Evolutionary conservation across 2,113 vertebrate species (phyloP).

Genomic region (Mus spicilegus): DNA sequence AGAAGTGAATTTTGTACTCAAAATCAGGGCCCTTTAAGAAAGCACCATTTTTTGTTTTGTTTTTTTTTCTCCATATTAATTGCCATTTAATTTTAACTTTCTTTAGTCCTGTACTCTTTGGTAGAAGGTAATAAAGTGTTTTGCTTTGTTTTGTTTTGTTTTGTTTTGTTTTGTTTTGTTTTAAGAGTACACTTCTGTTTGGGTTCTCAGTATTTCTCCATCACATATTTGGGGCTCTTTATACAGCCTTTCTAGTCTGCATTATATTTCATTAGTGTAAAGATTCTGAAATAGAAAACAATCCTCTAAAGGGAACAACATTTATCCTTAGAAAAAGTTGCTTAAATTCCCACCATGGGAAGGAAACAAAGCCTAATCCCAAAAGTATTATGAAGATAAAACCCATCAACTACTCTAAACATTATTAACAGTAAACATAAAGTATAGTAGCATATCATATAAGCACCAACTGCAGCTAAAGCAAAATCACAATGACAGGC

Average conservation of each 20-base stretch:
- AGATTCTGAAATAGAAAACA: neutral
- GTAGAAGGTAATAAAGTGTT: constrained; percentile 4
- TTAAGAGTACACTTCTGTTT: constrained; percentile 31
- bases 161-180: constrained; percentile 61
- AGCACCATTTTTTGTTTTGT: constrained; percentile 44
- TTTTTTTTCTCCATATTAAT: constrained; percentile 58
- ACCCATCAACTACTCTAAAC: constrained; percentile 16
- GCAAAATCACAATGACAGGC: neutral
- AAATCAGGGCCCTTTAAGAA: constrained; percentile 3
- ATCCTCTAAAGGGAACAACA: neutral
- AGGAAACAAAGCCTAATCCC: neutral
- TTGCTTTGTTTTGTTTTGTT: constrained; percentile 70
- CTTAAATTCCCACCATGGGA: constrained; percentile 16
- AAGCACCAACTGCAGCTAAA: neutral
- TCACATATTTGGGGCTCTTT: neutral
- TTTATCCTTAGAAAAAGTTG: neutral
- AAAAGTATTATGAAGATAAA: neutral
- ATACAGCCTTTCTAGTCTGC: neutral
- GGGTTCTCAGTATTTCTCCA: constrained; percentile 42
- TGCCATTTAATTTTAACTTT: constrained; percentile 59
- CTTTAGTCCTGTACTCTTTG: constrained; percentile 40
- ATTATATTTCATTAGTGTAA: constrained; percentile 40
- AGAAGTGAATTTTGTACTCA: constrained; percentile 58
- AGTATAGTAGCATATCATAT: neutral
- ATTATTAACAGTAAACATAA: constrained; percentile 31